Conservation (phyloP, 2,888 invertebrate species). For the Heliconius sara region DNA sequence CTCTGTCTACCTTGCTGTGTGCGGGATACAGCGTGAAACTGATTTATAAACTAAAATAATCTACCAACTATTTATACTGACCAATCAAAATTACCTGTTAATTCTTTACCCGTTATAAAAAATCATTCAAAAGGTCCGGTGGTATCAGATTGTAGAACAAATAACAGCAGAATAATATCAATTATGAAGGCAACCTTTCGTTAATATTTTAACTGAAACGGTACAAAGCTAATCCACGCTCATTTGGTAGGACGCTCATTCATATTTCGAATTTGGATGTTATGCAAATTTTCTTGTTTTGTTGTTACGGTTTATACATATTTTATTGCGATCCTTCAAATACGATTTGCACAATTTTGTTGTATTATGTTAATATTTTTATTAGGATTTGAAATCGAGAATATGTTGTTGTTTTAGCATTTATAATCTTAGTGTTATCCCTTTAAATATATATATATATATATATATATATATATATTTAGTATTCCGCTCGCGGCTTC, state of each 20-base stretch:
- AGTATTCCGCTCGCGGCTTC: no score
- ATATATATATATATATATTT: no score
- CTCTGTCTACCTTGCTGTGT: no score
- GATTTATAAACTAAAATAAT: background rate
- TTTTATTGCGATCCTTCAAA: constrained; percentile 14
- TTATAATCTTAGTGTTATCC: no score
- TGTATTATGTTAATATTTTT: background rate
- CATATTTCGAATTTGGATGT: constrained; percentile 61
- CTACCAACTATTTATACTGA: background rate
- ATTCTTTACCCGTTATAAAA: background rate
- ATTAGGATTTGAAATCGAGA: no score
- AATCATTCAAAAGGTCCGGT: background rate
- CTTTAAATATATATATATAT: no score
- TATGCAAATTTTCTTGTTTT: constrained; percentile 56
- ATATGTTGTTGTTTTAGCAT: no score
- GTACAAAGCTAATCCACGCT: constrained; percentile 63
- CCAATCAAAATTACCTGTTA: background rate
- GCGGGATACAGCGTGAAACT: no score
- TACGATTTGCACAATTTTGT: background rate
- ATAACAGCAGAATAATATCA: constrained; percentile 54
- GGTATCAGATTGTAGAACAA: constrained; percentile 44
- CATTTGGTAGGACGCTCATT: constrained; percentile 61
- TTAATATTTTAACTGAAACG: constrained; percentile 66
- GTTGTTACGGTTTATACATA: constrained; percentile 31
- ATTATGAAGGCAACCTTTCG: constrained; percentile 53